phyloP scores from a whole-genome alignment of 2,113 vertebrate species.

The Platanista minor region DNA sequence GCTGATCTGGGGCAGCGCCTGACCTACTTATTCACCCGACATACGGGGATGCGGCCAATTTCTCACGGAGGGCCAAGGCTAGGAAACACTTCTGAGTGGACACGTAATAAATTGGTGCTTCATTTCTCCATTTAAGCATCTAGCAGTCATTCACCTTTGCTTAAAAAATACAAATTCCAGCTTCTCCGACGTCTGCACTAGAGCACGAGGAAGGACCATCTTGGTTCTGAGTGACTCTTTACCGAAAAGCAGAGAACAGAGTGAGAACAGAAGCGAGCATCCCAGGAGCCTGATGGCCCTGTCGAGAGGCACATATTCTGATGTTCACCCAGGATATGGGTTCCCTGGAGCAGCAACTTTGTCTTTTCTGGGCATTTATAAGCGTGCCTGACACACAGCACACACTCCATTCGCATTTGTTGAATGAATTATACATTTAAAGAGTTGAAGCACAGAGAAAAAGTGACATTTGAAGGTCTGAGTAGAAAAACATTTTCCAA shows the following conservation, averaged over 20 bases:
- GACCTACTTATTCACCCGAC: background rate
- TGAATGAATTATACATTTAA: background rate
- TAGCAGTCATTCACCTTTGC: background rate
- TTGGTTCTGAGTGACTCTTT: background rate
- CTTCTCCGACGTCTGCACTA: background rate
- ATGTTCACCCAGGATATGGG: too few species aligned
- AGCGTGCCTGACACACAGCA: background rate
- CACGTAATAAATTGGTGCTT: background rate
- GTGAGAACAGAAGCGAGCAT: too few species aligned
- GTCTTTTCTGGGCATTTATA: background rate
- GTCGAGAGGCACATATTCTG: background rate
- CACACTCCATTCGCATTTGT: fast-evolving
- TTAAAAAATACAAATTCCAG: background rate
- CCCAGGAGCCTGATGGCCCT: background rate
- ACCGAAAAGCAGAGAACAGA: background rate
- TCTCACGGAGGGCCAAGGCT: background rate
- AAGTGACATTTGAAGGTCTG: background rate
- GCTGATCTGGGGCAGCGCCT: background rate
- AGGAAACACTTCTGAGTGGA: background rate
- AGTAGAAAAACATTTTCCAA: background rate
- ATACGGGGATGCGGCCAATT: background rate
- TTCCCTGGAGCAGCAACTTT: background rate
- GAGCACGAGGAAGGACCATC: background rate
- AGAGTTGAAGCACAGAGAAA: background rate
- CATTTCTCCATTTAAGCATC: background rate